Evolutionary conservation across 1,140 invertebrate species (phyloP), one percentile per base, ranked within the genome.

Genomic region (Teleopsis dalmanni): DNA sequence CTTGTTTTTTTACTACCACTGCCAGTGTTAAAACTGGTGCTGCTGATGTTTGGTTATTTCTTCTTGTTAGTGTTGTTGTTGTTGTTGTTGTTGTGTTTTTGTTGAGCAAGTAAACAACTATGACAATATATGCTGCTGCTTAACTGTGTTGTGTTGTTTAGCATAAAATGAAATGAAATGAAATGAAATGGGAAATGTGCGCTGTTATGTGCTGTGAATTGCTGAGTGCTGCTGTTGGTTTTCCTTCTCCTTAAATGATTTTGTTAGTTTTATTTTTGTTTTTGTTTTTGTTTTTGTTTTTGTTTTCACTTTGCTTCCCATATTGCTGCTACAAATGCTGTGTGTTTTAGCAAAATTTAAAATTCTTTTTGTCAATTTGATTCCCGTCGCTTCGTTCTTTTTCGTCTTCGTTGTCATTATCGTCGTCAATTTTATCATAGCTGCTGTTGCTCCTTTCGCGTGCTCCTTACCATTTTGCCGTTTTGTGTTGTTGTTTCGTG

Each of bases 301-400:
- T 43, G 41, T 33, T 46, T 36, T 46, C 29, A 34, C 44, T 46
- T n/a, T 22, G 18, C n/a, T 13, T 25, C 9, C 19, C 13, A 10
- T 5, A 14, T 4, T 3, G 18, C 44, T 11, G 4, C 31, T 40
- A 5, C 6, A 9, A 13, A 11, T 36, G 19, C 35, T 46, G 5
- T 26, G 19, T 21, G 41, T 16, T 19, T 42, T 42, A 29, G 40
- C 27, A 43, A 43, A 31, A 31, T 46, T 46, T 31, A 31, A 46
- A 35, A 46, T 46, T 46, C 31, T 29, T 46, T 46, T 46, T 46
- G 44, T 46, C 44, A 46, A 46, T 46, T 34, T 46, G 44, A 46
- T 46, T 27, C 21, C 26, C 44, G 44, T 19, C 31, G 31, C 19
- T 13, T 21, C 19, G 37, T 23, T 41, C 18, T 22, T 25, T 18